Evolutionary conservation across 2,888 invertebrate genomes (phyloP).

Genomic region (Gastrophysa polygoni): DNA sequence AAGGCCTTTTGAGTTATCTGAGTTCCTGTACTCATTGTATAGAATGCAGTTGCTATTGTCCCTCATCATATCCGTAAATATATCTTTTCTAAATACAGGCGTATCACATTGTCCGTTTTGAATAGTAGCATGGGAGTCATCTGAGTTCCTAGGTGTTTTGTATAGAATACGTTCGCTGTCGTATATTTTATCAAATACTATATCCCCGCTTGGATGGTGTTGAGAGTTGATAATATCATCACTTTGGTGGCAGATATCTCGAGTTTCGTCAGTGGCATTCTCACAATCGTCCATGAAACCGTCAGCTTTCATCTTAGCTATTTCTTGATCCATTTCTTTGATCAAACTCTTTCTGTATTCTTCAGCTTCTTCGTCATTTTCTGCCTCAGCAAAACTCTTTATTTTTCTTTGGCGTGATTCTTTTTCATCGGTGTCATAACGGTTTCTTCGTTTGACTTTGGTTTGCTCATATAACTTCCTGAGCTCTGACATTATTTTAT

Average conservation of each 20-base stretch:
- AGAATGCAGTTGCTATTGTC: background rate
- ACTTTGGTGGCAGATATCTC: background rate
- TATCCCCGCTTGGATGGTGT: too few species aligned
- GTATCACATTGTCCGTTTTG: background rate
- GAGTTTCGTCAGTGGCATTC: background rate
- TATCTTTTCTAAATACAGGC: background rate
- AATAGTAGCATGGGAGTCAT: too few species aligned
- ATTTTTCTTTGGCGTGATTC: slow-evolving; percentile 13
- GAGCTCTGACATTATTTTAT: background rate
- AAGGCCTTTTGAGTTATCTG: background rate
- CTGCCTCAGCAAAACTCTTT: slow-evolving; percentile 38
- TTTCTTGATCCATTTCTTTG: slow-evolving; percentile 35
- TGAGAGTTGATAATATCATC: too few species aligned
- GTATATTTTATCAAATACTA: too few species aligned
- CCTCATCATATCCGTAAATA: background rate
- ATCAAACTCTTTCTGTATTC: slow-evolving; percentile 35
- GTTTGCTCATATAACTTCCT: slow-evolving; percentile 8
- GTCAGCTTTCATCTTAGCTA: slow-evolving; percentile 40
- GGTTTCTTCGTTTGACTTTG: slow-evolving; percentile 12
- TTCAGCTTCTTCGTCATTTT: slow-evolving; percentile 37
- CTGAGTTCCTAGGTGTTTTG: too few species aligned
- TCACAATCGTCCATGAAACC: slow-evolving; percentile 37
- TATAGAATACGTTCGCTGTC: too few species aligned
- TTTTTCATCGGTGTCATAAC: slow-evolving; percentile 9
- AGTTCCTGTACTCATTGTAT: background rate